Percentiles rank a stretch among this genome's conserved stretches.
Conservation (phyloP, 2,888 invertebrate species). For the Tillus elongatus region DNA sequence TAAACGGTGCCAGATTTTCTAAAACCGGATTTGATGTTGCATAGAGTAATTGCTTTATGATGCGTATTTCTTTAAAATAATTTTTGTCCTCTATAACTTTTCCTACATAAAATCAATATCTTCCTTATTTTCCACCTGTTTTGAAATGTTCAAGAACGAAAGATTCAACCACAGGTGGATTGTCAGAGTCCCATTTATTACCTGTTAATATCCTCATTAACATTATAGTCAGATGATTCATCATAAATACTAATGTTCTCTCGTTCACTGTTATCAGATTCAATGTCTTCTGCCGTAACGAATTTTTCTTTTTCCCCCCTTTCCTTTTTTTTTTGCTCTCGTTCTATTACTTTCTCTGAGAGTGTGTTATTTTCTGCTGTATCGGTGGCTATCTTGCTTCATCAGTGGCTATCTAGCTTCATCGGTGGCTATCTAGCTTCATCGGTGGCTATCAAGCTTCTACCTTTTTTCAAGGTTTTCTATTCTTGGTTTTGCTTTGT, state of each 20-base stretch:
- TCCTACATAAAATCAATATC: background rate
- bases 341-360: background rate
- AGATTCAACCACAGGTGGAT: conserved; percentile 1
- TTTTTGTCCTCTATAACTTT: too few relatives aligned
- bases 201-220: conserved; percentile 1
- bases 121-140: conserved; percentile 1
- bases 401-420: too few relatives aligned
- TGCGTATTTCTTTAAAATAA: too few relatives aligned
- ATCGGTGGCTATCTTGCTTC: too few relatives aligned
- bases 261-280: background rate
- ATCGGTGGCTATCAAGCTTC: conserved; percentile 4
- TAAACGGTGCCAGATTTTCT: background rate
- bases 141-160: background rate
- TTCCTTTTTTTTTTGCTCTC: background rate
- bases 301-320: background rate
- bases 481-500: background rate
- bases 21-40: too few relatives aligned
- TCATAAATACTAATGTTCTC: conserved; percentile 1
- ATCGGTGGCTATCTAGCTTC: too few relatives aligned
- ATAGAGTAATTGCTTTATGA: too few relatives aligned
- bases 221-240: conserved; percentile 3
- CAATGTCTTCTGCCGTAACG: background rate
- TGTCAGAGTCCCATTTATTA: conserved; percentile 2
- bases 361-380: background rate
- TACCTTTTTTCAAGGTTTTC: conserved; percentile 2